Conservation (phyloP, 1,140 invertebrate species). For the Drosophila mauritiana region DNA sequence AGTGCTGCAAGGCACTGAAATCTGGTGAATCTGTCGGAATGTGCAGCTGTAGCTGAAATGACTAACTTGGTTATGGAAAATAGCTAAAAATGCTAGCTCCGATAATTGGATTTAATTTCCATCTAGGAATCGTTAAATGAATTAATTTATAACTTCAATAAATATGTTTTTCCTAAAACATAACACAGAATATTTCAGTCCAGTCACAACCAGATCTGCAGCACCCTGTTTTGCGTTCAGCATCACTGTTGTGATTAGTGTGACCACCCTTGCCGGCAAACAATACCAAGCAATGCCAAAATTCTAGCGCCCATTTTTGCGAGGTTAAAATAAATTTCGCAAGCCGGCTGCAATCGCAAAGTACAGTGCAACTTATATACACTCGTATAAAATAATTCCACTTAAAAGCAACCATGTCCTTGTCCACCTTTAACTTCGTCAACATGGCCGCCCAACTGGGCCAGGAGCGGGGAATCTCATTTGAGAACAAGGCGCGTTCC, state of each 20-base stretch:
- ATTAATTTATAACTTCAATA: too few relatives aligned
- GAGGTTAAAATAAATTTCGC: constrained; percentile 48
- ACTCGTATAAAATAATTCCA: background rate
- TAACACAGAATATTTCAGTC: too few relatives aligned
- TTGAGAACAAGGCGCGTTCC: constrained; percentile 61
- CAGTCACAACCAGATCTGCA: constrained; percentile 1
- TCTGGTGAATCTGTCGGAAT: background rate
- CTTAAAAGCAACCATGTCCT: constrained; percentile 15
- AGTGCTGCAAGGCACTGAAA: background rate
- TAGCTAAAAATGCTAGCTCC: too few relatives aligned
- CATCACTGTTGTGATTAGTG: background rate
- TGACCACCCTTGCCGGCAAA: background rate
- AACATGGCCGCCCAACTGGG: constrained; percentile 56
- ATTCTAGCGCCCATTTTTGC: constrained; percentile 64
- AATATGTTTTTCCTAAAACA: too few relatives aligned
- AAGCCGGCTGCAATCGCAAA: constrained; percentile 39
- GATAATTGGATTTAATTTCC: too few relatives aligned
- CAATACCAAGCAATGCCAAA: constrained; percentile 20
- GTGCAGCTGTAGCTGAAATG: background rate
- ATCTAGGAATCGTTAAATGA: too few relatives aligned
- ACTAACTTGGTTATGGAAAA: too few relatives aligned
- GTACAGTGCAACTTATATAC: constrained; percentile 44
- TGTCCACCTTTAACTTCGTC: constrained; percentile 61
- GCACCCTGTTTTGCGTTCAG: background rate
- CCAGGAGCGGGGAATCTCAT: constrained; percentile 68